These are phyloP conservation scores for Ormia ochracea DNA, from an alignment of 2,888 invertebrate species.

Conservation along the genomic window DNA sequence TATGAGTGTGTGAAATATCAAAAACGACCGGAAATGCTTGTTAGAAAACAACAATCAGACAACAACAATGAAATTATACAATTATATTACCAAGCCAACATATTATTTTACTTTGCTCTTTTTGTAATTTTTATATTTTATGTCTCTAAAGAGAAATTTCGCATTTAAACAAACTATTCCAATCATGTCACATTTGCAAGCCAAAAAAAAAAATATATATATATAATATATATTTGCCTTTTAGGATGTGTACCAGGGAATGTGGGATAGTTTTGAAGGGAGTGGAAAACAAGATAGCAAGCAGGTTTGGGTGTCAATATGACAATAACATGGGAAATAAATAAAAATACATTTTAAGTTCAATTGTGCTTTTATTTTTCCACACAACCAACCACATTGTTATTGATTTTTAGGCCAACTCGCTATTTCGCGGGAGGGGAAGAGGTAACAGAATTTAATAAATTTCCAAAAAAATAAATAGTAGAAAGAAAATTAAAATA, in stretches of 20 bases:
- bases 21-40: constrained; percentile 44
- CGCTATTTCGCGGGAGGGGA: neutral
- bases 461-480: neutral
- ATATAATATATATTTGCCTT: no score
- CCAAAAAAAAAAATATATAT: constrained; percentile 24
- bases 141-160: neutral
- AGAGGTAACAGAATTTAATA: neutral
- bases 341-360: constrained; percentile 38
- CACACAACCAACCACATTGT: constrained; percentile 43
- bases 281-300: neutral
- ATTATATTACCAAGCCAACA: constrained; percentile 42
- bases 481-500: no score
- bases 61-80: constrained; percentile 29
- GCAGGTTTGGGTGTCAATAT: neutral
- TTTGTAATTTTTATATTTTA: neutral
- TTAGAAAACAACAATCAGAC: constrained; percentile 21
- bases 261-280: no score
- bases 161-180: constrained; percentile 40
- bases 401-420: constrained; percentile 20
- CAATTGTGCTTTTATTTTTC: constrained; percentile 41
- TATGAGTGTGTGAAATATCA: neutral
- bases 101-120: neutral
- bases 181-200: constrained; percentile 22
- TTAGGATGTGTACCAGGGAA: no score
- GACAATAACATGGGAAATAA: constrained; percentile 4